Evolutionary conservation across 2,888 invertebrate species (phyloP), one percentile per base, ranked within the genome.

Genomic region (Bedellia somnulentella): DNA sequence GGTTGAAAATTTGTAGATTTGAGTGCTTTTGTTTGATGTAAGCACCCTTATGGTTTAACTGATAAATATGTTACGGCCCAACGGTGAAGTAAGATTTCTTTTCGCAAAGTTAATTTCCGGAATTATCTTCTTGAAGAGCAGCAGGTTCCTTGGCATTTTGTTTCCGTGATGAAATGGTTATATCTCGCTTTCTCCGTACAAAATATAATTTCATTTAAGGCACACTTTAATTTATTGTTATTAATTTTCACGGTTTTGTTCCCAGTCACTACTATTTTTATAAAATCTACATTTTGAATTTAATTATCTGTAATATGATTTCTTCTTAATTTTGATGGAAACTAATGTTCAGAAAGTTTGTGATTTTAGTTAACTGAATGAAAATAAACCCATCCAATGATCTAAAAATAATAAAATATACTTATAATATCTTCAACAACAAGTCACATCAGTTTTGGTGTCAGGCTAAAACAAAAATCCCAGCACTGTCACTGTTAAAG

Each of bases 71-170:
- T 66, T 64, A 42, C 64, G 60, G 42, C 63, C 62, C 30, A 64
- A 52, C 30, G 66, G 66, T 37, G 63, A 61, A 30, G 67, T 75
- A 37, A 71, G 62, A 51, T 71, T 73, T 54, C 73, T 61, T 53
- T 75, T 75, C 22, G 71, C 57, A 42, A 75, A 73, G 45, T 75
- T 73, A 36, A 75, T 48, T 58, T 75, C 73, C 31, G 63, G 62
- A 52, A 75, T 73, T 57, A 73, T 47, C 55, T 73, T 75, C 62
- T 71, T 75, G 54, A 67, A 75, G 46, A 62, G 67, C 39, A 63
- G 55, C 54, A 59, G 59, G 47, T 70, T 64, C 59, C 64, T 67
- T 70, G 68, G 66, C 75, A 75, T 75, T 75, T 75, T 75, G 75
- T 66, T 55, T 68, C 71, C 64, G 70, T 70, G 49, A 36, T 57